Evolutionary conservation across 1,140 invertebrate species (phyloP).

Genomic region (Pollicipes pollicipes): DNA sequence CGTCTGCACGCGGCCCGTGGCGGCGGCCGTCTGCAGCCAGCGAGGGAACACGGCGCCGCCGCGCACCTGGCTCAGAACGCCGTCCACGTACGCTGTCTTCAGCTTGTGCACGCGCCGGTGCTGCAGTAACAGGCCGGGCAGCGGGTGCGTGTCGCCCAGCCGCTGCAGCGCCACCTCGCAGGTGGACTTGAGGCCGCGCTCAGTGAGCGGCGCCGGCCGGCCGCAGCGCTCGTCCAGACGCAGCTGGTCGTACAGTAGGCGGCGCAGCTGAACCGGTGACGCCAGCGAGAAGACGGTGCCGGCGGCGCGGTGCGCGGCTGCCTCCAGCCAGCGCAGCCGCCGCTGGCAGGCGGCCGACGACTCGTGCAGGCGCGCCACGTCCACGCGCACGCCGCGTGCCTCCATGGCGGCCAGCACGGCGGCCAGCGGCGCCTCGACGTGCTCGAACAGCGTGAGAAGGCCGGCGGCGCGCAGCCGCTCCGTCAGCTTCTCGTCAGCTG

Average conservation of each 20-base stretch:
- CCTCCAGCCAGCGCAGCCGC: slow-evolving; percentile 27
- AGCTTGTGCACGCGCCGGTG: slow-evolving; percentile 35
- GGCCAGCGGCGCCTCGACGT: slow-evolving; percentile 33
- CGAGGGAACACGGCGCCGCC: slow-evolving; percentile 28
- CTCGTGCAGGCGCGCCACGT: slow-evolving; percentile 26
- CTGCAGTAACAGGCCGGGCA: slow-evolving; percentile 35
- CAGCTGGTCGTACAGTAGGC: slow-evolving; percentile 36
- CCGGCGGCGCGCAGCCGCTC: not conserved
- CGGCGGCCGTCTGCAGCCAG: slow-evolving; percentile 37
- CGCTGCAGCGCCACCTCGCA: slow-evolving; percentile 33
- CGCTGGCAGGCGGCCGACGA: slow-evolving; percentile 28
- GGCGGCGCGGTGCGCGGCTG: slow-evolving; percentile 28
- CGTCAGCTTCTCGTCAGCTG: slow-evolving; percentile 3
- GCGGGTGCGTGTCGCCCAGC: slow-evolving; percentile 29
- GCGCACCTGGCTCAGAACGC: slow-evolving; percentile 30
- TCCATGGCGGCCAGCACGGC: slow-evolving; percentile 39
- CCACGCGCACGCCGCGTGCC: slow-evolving; percentile 27
- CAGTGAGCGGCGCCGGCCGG: slow-evolving; percentile 29
- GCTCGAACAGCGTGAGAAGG: slow-evolving; percentile 30
- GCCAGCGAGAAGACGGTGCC: slow-evolving; percentile 33
- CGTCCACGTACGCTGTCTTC: slow-evolving; percentile 37
- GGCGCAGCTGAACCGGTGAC: slow-evolving; percentile 33
- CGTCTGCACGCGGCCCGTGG: slow-evolving; percentile 37
- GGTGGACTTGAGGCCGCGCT: slow-evolving; percentile 34
- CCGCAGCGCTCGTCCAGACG: slow-evolving; percentile 31